phyloP scores from a whole-genome alignment of 2,888 invertebrate species.

The Drosophila neonasuta region DNA sequence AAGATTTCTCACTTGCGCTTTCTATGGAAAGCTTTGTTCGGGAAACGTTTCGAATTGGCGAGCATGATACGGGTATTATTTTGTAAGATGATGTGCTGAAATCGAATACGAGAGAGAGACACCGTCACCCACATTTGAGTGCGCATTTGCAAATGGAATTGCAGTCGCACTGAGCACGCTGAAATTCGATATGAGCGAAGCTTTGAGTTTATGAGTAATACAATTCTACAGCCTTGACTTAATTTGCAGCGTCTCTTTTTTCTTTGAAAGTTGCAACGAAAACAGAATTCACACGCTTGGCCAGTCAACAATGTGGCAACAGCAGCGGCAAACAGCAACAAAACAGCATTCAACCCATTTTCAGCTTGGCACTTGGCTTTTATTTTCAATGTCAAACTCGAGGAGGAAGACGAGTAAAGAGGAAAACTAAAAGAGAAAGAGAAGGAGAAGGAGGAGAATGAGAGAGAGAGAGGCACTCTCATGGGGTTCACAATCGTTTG shows the following conservation, averaged over 20 bases:
- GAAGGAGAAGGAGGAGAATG: not conserved
- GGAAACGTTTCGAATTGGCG: not conserved
- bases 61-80: not conserved
- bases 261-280: conserved; percentile 76
- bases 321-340: conserved; percentile 2
- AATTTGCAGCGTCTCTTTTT: conserved; percentile 70
- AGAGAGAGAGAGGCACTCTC: not conserved
- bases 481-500: conserved; percentile 51
- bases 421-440: conserved; percentile 8
- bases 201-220: conserved; percentile 65
- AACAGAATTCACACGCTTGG: conserved; percentile 70
- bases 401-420: conserved; percentile 8
- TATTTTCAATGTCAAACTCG: conserved; percentile 71
- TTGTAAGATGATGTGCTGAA: conserved; percentile 22
- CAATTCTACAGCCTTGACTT: conserved; percentile 68
- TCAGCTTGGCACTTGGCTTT: conserved; percentile 53
- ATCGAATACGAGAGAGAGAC: conserved; percentile 25
- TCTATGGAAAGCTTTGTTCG: conserved; percentile 1
- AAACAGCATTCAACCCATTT: conserved; percentile 46
- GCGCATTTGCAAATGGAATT: conserved; percentile 47
- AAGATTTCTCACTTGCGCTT: conserved; percentile 1
- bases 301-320: conserved; percentile 50
- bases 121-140: conserved; percentile 61
- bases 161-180: conserved; percentile 33
- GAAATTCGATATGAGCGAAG: conserved; percentile 54